These are phyloP conservation scores for Pristionchus pacificus DNA, from an alignment of 1,140 invertebrate species.

Conservation along the genomic window DNA sequence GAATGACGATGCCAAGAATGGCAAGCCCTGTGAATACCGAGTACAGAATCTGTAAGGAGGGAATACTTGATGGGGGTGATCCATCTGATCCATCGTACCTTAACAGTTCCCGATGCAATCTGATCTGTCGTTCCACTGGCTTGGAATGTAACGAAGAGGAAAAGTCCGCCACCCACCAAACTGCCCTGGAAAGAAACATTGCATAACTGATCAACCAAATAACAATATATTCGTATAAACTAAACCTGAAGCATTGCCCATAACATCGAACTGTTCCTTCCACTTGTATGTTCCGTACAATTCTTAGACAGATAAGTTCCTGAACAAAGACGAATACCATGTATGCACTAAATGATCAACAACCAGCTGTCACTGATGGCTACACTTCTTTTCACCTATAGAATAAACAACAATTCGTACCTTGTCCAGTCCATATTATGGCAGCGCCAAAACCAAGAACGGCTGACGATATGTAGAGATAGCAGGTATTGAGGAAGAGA, in stretches of 20 bases:
- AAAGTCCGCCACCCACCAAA: constrained; percentile 17
- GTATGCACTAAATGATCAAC: too few relatives aligned
- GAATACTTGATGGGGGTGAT: too few relatives aligned
- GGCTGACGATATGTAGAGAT: constrained; percentile 18
- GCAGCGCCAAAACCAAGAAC: constrained; percentile 29
- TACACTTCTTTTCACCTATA: background rate
- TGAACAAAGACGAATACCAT: too few relatives aligned
- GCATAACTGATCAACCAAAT: background rate
- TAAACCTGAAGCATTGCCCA: constrained; percentile 23
- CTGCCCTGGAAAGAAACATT: background rate
- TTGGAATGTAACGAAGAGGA: constrained; percentile 24
- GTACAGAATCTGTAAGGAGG: constrained; percentile 15
- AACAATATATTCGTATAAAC: background rate
- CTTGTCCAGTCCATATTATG: constrained; percentile 30
- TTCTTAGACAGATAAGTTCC: constrained; percentile 30
- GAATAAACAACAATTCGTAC: background rate
- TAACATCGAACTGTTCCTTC: constrained; percentile 28
- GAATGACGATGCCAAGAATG: background rate
- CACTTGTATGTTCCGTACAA: constrained; percentile 23
- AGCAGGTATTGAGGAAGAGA: constrained; percentile 23
- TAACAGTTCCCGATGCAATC: constrained; percentile 8
- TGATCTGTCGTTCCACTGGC: constrained; percentile 8
- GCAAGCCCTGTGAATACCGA: constrained; percentile 11
- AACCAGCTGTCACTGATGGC: too few relatives aligned
- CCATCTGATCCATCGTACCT: too few relatives aligned